Conservation (phyloP, 2,888 invertebrate species). For the Apamea monoglypha region DNA sequence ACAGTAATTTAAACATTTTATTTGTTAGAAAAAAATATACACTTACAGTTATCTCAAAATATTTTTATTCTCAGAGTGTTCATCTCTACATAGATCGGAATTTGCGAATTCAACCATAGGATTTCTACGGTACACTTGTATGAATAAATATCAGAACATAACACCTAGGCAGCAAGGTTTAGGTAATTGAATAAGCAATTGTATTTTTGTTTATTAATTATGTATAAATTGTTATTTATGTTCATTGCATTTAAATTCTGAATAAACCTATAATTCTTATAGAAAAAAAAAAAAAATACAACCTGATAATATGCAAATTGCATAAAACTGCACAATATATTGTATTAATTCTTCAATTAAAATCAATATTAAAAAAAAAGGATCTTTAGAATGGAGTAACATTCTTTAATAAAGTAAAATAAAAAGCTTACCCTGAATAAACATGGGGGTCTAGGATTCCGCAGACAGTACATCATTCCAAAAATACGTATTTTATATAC, state of each 20-base stretch:
- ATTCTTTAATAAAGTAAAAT: neutral
- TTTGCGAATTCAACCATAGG: slow-evolving; percentile 70
- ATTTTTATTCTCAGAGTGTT: slow-evolving; percentile 74
- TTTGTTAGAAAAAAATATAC: slow-evolving; percentile 84
- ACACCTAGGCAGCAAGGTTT: slow-evolving; percentile 22
- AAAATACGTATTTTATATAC: slow-evolving; percentile 45
- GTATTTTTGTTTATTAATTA: neutral
- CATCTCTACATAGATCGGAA: slow-evolving; percentile 80
- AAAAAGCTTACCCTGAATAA: slow-evolving; percentile 13
- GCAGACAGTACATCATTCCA: slow-evolving; percentile 42
- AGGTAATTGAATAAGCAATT: slow-evolving; percentile 19
- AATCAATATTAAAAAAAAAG: neutral
- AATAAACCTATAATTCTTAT: neutral
- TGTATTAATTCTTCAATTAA: neutral
- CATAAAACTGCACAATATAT: neutral
- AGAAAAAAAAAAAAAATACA: neutral
- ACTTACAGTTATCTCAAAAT: slow-evolving; percentile 82
- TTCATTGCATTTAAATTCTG: neutral
- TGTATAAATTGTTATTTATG: neutral
- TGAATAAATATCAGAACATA: slow-evolving; percentile 65
- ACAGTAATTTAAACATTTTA: slow-evolving; percentile 68
- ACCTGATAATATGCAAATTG: neutral
- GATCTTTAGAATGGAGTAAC: neutral
- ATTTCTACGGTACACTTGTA: slow-evolving; percentile 49
- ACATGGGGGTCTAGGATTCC: slow-evolving; percentile 26